Conservation (phyloP, 2,113 vertebrate genomes). For the Geococcyx californianus region DNA sequence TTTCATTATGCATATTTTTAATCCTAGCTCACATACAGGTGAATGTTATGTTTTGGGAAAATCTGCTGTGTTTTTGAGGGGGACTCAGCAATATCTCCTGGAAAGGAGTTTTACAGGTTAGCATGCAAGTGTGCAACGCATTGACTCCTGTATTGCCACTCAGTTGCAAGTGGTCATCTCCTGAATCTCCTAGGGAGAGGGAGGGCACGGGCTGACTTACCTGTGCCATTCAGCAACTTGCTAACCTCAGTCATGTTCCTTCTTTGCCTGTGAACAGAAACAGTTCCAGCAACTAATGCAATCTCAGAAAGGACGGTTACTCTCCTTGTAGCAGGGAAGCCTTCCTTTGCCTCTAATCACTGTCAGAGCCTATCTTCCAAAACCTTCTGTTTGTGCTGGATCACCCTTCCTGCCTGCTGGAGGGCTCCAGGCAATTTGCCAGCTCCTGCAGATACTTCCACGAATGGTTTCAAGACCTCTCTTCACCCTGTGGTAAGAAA, state of each 20-base stretch:
- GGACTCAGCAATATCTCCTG: background rate
- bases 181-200: background rate
- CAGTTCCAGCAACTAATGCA: background rate
- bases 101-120: background rate
- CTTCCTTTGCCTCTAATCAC: background rate
- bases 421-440: fast-evolving
- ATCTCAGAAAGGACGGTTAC: background rate
- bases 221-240: fast-evolving
- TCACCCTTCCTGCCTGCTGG: fast-evolving
- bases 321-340: background rate
- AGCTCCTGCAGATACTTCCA: background rate
- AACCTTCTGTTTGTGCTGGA: background rate
- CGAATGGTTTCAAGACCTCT: background rate
- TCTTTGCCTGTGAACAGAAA: background rate
- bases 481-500: background rate
- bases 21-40: background rate
- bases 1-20: background rate
- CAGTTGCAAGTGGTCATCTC: background rate
- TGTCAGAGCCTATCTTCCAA: background rate
- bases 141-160: background rate
- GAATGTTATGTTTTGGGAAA: fast-evolving
- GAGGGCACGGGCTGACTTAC: fast-evolving
- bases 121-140: fast-evolving
- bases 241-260: fast-evolving
- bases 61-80: fast-evolving